Evolutionary conservation across 2,888 invertebrate species (phyloP), one percentile per base, ranked within the genome.

Genomic region (Nomada goodeniana): DNA sequence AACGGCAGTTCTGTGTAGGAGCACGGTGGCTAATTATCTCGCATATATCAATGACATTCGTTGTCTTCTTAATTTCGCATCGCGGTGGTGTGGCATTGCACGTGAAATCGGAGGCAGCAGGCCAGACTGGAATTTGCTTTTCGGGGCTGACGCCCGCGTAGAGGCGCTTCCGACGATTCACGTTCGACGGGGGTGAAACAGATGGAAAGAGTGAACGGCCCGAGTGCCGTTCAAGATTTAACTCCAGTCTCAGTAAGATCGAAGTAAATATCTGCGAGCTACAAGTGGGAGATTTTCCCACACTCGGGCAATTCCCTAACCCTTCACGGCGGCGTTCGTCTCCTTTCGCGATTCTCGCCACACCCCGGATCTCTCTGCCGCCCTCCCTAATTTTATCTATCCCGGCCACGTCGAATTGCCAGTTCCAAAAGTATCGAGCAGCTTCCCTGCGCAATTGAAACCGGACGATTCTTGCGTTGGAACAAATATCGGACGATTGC

Each of bases 211-310:
- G 71, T 64, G 71, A 60, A 52, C 57, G 76, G 87, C 88, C 82
- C 88, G 80, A 89, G 88, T 90, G 86, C 90, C 90, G 88, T 88
- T 91, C 89, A 91, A 91, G 91, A 90, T 91, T 92, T 89, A 90
- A 87, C 89, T 90, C 80, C 80, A 86, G 84, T 83, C 74, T 83
- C 79, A 74, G 86, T 83, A 85, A 88, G 91, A 91, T 90, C 88
- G 90, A 88, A 88, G 91, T 91, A 91, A 92, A 92, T 91, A 92
- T 92, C 91, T 90, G 87, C 81, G 88, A 90, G 91, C 92, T 90
- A 92, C 93, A 93, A 93, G 92, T 93, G 92, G 92, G 90, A 93
- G 91, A 93, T 92, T 92, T 92, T 89, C 89, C 87, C 88, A 86
- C 86, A 83, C 85, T 84, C 86, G 80, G 81, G 78, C 78, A 83